Conservation (phyloP, 2,113 vertebrate species). For the Genyomyrus donnyi region DNA sequence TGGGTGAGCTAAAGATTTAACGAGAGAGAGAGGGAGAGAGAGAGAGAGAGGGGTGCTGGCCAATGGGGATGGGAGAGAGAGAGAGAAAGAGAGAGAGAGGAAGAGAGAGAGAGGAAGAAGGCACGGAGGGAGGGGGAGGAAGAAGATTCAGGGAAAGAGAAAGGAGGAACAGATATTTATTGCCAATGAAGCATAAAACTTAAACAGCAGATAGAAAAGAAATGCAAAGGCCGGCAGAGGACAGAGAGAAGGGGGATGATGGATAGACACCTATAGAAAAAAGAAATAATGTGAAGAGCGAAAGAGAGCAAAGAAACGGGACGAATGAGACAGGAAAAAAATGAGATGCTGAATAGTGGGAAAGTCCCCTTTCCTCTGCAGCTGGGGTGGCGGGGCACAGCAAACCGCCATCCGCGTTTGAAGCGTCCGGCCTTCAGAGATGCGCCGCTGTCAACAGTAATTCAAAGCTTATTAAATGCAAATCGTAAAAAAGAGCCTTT, state of each 20-base stretch:
- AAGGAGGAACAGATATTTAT: not conserved
- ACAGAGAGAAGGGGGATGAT: not conserved
- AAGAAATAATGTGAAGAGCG: not conserved
- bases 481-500: not conserved
- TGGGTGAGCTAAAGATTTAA: conserved; percentile 14
- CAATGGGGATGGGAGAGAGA: not conserved
- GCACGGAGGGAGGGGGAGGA: too few species aligned
- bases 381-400: not conserved
- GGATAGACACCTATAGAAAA: not conserved
- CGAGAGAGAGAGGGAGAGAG: not conserved
- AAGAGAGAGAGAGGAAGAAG: not conserved
- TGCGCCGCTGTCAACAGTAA: not conserved
- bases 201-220: not conserved
- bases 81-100: not conserved
- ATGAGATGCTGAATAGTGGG: not conserved
- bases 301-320: not conserved
- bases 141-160: not conserved
- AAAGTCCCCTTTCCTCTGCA: not conserved
- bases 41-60: not conserved
- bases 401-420: not conserved
- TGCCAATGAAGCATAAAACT: not conserved
- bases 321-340: not conserved
- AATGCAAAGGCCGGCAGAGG: not conserved
- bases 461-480: conserved; percentile 8
- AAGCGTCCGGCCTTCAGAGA: not conserved